These are phyloP conservation scores for Corvus moneduloides DNA, from an alignment of 2,113 vertebrate genomes.

Conservation along the genomic window DNA sequence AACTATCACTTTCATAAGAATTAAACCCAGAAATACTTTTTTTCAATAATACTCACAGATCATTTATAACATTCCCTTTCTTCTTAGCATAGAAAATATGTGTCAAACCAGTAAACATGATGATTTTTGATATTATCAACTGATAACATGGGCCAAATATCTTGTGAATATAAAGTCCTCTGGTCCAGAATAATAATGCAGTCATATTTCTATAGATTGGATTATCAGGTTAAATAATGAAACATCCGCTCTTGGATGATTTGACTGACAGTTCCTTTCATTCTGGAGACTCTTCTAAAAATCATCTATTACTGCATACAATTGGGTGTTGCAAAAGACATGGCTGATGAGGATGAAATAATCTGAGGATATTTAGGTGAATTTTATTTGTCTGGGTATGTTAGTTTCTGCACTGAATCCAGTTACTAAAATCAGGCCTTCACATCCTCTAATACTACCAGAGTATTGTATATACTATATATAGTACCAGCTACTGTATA, in stretches of 20 bases:
- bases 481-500: neutral
- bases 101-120: neutral
- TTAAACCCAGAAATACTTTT: neutral
- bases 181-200: neutral
- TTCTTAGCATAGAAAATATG: neutral
- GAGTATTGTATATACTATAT: neutral
- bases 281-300: neutral
- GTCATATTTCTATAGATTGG: neutral
- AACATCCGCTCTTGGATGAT: neutral
- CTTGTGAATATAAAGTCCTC: neutral
- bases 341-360: neutral
- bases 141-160: neutral
- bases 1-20: neutral
- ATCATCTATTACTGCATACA: neutral
- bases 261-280: neutral
- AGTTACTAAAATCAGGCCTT: neutral
- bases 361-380: neutral
- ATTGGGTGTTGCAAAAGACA: neutral
- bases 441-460: neutral
- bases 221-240: neutral
- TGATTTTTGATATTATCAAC: accelerated
- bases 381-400: neutral
- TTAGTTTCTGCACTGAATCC: neutral
- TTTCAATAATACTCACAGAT: neutral
- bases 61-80: neutral